These are phyloP conservation scores for Pithys albifrons DNA, from an alignment of 2,113 vertebrate species.

Conservation along the genomic window DNA sequence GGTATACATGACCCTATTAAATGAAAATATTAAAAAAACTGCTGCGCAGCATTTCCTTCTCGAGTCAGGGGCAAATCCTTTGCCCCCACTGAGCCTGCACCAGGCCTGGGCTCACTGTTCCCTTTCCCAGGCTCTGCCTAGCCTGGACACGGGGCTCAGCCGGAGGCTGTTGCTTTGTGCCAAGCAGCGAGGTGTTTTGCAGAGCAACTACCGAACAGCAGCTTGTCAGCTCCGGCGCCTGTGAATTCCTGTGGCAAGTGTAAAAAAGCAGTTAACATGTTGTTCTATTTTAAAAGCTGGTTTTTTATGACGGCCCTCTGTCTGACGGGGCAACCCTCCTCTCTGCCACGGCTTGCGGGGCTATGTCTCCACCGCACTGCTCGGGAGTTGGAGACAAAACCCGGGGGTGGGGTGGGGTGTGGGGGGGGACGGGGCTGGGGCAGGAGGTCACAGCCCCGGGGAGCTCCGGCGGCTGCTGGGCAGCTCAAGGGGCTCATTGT, in stretches of 20 bases:
- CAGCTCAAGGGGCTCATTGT: conserved; percentile 12
- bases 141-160: background rate
- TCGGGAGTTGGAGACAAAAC: background rate
- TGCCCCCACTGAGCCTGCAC: background rate
- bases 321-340: background rate
- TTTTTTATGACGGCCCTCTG: background rate
- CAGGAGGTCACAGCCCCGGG: background rate
- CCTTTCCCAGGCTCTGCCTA: background rate
- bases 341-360: rapidly evolving
- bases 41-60: background rate
- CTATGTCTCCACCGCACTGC: background rate
- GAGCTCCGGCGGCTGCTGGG: background rate
- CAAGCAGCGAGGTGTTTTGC: rapidly evolving
- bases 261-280: background rate
- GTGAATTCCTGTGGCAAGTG: background rate
- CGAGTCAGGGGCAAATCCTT: background rate
- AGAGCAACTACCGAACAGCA: background rate
- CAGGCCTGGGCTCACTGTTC: background rate
- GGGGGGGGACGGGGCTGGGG: background rate
- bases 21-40: background rate
- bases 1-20: background rate
- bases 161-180: background rate
- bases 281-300: background rate
- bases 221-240: background rate
- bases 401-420: rapidly evolving